Conservation (phyloP, 2,797 vertebrate genomes). For the Anabacerthia variegaticeps region DNA sequence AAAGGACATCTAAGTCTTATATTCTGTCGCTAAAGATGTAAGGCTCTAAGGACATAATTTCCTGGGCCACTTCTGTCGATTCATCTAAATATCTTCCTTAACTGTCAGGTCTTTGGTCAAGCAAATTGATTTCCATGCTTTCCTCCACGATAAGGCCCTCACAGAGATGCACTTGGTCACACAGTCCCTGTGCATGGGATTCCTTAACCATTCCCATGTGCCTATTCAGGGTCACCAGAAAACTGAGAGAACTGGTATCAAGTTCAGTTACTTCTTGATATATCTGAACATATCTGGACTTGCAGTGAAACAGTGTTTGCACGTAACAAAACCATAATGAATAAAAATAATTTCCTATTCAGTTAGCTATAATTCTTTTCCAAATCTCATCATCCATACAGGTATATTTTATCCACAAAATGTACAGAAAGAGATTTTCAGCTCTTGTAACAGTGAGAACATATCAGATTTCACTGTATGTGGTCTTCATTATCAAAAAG, state of each 20-base stretch:
- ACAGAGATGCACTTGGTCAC: slow-evolving; percentile 26
- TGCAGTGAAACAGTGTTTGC: neutral
- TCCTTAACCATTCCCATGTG: neutral
- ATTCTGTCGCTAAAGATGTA: neutral
- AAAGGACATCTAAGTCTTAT: neutral
- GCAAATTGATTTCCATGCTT: slow-evolving; percentile 62
- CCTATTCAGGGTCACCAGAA: neutral
- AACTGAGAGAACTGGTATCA: neutral
- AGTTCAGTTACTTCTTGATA: neutral
- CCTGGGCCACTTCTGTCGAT: neutral
- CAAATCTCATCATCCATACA: neutral
- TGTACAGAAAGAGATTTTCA: neutral
- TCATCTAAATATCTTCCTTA: slow-evolving; percentile 49
- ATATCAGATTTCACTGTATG: neutral
- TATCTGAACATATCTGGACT: neutral
- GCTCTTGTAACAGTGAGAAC: neutral
- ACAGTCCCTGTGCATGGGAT: neutral
- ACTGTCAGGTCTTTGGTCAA: slow-evolving; percentile 45
- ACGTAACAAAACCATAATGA: neutral
- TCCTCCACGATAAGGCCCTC: slow-evolving; percentile 27
- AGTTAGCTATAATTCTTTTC: neutral
- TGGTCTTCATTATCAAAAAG: neutral
- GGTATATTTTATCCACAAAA: neutral
- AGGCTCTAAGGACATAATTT: neutral
- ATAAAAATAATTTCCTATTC: neutral